Evolutionary conservation across 2,797 vertebrate species (phyloP).

Genomic region (Melopsittacus undulatus): DNA sequence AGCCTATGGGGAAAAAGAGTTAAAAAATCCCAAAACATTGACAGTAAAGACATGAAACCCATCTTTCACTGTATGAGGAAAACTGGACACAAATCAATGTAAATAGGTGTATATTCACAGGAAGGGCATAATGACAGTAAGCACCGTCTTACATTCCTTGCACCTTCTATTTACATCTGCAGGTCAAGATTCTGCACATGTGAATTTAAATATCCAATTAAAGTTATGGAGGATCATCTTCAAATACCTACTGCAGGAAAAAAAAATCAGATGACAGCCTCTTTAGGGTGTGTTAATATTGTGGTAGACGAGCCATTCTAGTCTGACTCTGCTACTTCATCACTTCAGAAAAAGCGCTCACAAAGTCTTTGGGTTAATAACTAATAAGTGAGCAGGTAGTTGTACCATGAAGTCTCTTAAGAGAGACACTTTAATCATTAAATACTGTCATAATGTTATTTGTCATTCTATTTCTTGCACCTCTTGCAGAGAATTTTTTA

Average conservation of each 20-base stretch:
- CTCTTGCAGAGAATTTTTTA: background rate
- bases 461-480: background rate
- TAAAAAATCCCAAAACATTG: background rate
- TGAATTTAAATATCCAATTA: background rate
- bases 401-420: background rate
- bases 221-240: background rate
- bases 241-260: background rate
- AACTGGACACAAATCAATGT: background rate
- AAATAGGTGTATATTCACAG: background rate
- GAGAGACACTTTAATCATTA: background rate
- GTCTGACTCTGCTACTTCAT: background rate
- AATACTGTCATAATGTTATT: background rate
- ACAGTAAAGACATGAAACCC: background rate
- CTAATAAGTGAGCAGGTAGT: background rate
- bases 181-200: background rate
- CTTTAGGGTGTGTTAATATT: background rate
- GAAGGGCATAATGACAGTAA: background rate
- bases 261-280: background rate
- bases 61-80: background rate
- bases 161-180: background rate
- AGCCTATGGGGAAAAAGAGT: constrained; percentile 75
- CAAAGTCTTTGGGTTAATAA: background rate
- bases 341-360: background rate
- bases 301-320: background rate
- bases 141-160: background rate